Evolutionary conservation across 2,888 invertebrate genomes (phyloP).

Genomic region (Hipparchia sbordonii): DNA sequence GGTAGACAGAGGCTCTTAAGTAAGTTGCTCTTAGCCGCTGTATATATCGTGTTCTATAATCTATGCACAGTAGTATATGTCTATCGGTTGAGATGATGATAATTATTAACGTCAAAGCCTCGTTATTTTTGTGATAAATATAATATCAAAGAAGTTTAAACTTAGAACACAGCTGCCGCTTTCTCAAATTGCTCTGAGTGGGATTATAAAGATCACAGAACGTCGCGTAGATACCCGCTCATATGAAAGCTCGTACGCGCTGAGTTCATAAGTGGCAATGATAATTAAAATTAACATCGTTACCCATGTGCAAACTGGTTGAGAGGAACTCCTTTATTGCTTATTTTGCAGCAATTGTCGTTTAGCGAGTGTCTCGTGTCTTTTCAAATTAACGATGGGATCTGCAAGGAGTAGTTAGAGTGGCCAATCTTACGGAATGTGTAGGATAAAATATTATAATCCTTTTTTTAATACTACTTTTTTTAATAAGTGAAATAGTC

Average conservation of each 20-base stretch:
- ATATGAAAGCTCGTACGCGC: conserved; percentile 20
- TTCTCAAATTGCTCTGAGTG: conserved; percentile 22
- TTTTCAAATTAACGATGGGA: conserved; percentile 68
- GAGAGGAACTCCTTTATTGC: conserved; percentile 66
- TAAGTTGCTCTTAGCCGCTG: too few relatives aligned
- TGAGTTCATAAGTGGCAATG: conserved; percentile 53
- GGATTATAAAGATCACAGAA: conserved; percentile 26
- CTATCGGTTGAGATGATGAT: too few relatives aligned
- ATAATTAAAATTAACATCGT: conserved; percentile 74
- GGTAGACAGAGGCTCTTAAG: too few relatives aligned
- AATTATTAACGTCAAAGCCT: too few relatives aligned
- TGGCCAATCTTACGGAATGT: too few relatives aligned
- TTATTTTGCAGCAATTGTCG: conserved; percentile 73
- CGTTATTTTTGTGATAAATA: neutral
- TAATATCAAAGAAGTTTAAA: conserved; percentile 10
- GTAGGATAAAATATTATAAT: neutral
- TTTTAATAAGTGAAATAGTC: too few relatives aligned
- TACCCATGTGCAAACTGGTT: conserved; percentile 73
- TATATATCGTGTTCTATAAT: too few relatives aligned
- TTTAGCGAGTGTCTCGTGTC: conserved; percentile 61
- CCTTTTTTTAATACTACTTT: too few relatives aligned
- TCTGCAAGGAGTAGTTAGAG: neutral
- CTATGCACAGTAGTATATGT: too few relatives aligned
- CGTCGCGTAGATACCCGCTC: conserved; percentile 8
- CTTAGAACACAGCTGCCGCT: conserved; percentile 5